These are phyloP conservation scores for Rhyacichthys aspro DNA, from an alignment of 2,797 vertebrate genomes.

Conservation along the genomic window DNA sequence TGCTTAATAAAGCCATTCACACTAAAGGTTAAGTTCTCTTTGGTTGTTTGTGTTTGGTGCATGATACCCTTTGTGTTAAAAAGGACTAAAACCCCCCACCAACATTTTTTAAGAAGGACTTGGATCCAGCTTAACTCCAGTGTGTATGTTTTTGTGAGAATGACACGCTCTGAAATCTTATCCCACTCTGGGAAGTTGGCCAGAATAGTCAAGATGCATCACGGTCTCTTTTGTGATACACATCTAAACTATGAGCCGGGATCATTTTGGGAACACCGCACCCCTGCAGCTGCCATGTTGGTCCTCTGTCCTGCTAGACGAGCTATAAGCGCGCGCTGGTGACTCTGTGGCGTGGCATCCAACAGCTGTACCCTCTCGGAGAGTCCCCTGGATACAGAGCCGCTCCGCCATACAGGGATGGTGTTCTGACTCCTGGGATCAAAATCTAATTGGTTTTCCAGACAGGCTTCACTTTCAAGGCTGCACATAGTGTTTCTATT, in stretches of 20 bases:
- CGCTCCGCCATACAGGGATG: conserved; percentile 24
- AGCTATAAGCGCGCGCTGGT: conserved; percentile 72
- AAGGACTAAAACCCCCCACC: not conserved
- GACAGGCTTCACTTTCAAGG: conserved; percentile 31
- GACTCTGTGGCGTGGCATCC: conserved; percentile 73
- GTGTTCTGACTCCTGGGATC: conserved; percentile 54
- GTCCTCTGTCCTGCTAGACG: conserved; percentile 55
- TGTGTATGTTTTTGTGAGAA: not conserved
- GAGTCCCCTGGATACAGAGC: conserved; percentile 45
- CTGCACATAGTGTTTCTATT: conserved; percentile 24
- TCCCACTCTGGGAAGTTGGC: conserved; percentile 26
- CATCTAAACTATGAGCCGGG: conserved; percentile 74
- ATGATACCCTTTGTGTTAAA: not conserved
- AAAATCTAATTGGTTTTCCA: conserved; percentile 55
- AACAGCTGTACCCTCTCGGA: conserved; percentile 74
- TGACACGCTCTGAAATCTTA: conserved; percentile 9
- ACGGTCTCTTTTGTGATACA: conserved; percentile 64
- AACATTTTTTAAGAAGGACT: conserved; percentile 9
- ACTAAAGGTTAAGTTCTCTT: conserved; percentile 13
- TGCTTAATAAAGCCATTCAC: conserved; percentile 56
- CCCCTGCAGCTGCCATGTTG: conserved; percentile 76
- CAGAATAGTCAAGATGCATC: conserved; percentile 46
- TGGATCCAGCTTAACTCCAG: not conserved
- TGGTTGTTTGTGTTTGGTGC: not conserved
- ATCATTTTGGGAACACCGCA: conserved; percentile 72